phyloP scores from a whole-genome alignment of 2,113 vertebrate genomes.

The Bubo bubo region DNA sequence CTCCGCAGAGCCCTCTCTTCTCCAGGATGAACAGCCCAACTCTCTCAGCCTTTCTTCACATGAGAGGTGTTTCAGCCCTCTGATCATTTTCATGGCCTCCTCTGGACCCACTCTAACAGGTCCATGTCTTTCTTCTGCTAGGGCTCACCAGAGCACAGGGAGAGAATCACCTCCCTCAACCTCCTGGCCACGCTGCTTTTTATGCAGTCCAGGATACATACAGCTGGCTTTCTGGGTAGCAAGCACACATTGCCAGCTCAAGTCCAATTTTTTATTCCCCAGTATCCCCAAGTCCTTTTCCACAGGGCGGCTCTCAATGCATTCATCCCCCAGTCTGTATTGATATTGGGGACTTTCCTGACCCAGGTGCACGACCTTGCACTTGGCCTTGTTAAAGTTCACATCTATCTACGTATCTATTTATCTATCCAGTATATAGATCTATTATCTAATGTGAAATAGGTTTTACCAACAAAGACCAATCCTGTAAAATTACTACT shows the following conservation, averaged over 20 bases:
- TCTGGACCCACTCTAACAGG: not conserved
- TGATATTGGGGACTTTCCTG: accelerated
- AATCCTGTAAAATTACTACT: not conserved
- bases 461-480: not conserved
- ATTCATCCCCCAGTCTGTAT: not conserved
- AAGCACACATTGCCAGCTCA: not conserved
- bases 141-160: not conserved
- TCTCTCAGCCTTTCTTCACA: not conserved
- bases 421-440: not conserved
- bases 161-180: accelerated
- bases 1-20: not conserved
- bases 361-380: not conserved
- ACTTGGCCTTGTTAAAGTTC: not conserved
- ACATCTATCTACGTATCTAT: not conserved
- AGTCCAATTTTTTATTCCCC: not conserved
- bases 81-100: not conserved
- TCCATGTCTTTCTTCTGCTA: not conserved
- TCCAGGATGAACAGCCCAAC: not conserved
- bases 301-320: not conserved
- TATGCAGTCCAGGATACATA: not conserved
- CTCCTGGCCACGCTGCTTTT: not conserved
- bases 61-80: not conserved
- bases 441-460: not conserved
- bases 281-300: not conserved
- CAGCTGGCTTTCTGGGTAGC: accelerated